Percentiles rank a stretch among this genome's conserved stretches.
Conservation (phyloP, 2,113 vertebrate genomes). For the Onychorhynchus coronatus region DNA sequence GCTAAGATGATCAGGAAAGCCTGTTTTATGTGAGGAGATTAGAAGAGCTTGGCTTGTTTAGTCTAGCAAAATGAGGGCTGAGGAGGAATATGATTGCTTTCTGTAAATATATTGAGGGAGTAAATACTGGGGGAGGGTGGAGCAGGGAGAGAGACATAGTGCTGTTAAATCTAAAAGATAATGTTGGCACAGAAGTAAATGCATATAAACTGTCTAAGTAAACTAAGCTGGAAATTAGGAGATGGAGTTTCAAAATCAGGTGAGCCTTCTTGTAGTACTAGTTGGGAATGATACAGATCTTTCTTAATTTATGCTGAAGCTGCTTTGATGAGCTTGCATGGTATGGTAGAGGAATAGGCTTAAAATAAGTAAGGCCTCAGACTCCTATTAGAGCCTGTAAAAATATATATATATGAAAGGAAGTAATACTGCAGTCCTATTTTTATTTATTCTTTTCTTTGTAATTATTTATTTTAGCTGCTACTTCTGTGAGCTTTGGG, state of each 20-base stretch:
- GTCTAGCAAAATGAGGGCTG: background rate
- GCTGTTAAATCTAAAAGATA: background rate
- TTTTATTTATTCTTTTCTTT: background rate
- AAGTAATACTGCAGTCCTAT: background rate
- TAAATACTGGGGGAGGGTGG: background rate
- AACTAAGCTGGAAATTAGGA: background rate
- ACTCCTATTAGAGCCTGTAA: background rate
- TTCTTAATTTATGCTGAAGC: background rate
- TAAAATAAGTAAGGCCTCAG: background rate
- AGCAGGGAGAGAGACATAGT: background rate
- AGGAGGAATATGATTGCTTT: background rate
- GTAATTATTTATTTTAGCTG: background rate
- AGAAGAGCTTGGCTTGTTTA: background rate
- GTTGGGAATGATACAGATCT: background rate
- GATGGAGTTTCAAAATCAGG: background rate
- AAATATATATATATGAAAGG: background rate
- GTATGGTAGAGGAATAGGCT: background rate
- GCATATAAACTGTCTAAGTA: background rate
- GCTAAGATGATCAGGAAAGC: background rate
- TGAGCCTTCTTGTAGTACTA: background rate
- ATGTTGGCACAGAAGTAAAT: background rate
- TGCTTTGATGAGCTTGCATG: background rate
- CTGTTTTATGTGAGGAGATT: background rate
- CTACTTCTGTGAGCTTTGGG: background rate
- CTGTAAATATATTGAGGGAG: background rate